Base-by-base conservation (phyloP, 2,113 vertebrate species). In the Hassar affinis region DNA sequence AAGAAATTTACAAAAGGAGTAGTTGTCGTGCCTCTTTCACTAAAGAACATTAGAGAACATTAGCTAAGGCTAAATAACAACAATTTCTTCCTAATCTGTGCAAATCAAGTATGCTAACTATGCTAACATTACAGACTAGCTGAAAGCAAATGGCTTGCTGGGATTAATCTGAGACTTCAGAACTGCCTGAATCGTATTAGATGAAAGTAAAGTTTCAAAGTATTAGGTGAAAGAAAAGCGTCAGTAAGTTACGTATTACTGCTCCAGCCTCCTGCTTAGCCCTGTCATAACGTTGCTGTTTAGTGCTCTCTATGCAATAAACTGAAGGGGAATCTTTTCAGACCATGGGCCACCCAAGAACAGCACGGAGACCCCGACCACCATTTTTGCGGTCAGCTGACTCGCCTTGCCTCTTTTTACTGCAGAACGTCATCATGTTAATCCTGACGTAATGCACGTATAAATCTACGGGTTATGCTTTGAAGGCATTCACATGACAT, bases 281-380 rank as follows among this genome's bases (percentile, higher is more conserved):
- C 33, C 6, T 42, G 2, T 42, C 3, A 2, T 42, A 42, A 42
- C 38, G 38, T 42, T 42, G 38, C 38, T 42, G 84, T 86, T 90
- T 87, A 86, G 72, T 87, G 80, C 84, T 47, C 42, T 54, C 66
- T 71, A 78, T 89, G 85, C 62, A 69, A 38, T 66, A 76, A 61
- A 12, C n/a, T 77, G 52, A 66, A 66, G 2, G 8, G 18, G 80
- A 62, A 56, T 56, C 62, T 71, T 81, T 89, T 92, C 35, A 89
- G 85, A 78, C 66, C 62, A 18, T 15, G 51, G 87, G 79, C 93
- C 93, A 94, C 94, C 92, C 93, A 93, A 81, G 88, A 91, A 85
- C 57, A 89, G 54, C 42, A 56, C 61, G 87, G 87, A 90, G 88
- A 89, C 89, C 89, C 33, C 52, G 89, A 93, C 90, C 91, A 91